Percentiles rank a stretch among this genome's conserved stretches.
Evolutionary conservation across 2,888 invertebrate species (phyloP).

Genomic region (Cacoxenus indagator): DNA sequence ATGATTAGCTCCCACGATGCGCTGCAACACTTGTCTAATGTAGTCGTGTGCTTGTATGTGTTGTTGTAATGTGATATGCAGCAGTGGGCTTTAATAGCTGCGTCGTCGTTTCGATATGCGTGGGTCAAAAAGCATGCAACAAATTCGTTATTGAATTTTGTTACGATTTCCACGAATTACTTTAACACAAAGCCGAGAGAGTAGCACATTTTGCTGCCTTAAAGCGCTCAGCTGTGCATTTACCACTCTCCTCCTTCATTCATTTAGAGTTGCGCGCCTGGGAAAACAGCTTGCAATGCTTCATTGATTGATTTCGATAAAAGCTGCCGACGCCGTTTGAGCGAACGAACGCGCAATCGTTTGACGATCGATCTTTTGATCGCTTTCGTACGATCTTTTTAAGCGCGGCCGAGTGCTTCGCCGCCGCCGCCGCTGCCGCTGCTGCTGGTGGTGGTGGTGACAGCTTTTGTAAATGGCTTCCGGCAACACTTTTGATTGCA

Average conservation of each 20-base stretch:
- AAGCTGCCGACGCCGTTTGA: constrained; percentile 24
- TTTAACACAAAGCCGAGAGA: background rate
- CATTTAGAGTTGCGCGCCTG: background rate
- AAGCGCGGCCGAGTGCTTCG: background rate
- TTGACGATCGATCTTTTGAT: background rate
- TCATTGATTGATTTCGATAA: constrained; percentile 57
- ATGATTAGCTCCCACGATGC: constrained; percentile 24
- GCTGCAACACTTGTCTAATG: background rate
- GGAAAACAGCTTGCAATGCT: constrained; percentile 18
- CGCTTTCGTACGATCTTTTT: constrained; percentile 3
- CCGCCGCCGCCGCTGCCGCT: constrained; percentile 30
- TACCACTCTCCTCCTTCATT: background rate
- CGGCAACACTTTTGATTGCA: constrained; percentile 62
- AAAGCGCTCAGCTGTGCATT: background rate
- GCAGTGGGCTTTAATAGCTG: constrained; percentile 28
- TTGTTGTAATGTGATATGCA: constrained; percentile 37
- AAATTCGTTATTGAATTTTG: background rate
- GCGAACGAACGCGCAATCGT: background rate
- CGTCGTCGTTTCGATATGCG: background rate
- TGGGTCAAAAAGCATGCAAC: background rate
- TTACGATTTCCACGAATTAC: constrained; percentile 9
- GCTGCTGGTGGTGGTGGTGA: constrained; percentile 50
- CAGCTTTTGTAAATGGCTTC: constrained; percentile 62
- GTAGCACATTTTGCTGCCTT: background rate
- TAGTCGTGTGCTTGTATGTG: background rate